Evolutionary conservation across 2,113 vertebrate genomes (phyloP).

Genomic region (Steatornis caripensis): DNA sequence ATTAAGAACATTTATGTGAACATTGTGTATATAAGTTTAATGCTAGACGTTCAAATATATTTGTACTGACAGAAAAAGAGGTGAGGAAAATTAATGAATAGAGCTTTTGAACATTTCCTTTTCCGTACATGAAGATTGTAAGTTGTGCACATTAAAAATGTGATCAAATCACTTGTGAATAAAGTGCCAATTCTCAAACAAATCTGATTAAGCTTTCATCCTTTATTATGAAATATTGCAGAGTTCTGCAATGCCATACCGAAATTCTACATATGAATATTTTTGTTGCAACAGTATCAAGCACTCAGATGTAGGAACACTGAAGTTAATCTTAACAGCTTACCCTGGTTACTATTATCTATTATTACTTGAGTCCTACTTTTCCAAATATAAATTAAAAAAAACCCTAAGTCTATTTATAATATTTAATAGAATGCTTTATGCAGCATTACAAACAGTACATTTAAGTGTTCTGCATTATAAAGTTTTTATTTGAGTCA

Average conservation of each 20-base stretch:
- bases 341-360: neutral
- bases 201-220: neutral
- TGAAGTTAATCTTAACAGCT: neutral
- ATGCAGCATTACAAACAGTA: neutral
- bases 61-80: accelerated
- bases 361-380: neutral
- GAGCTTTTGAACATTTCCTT: neutral
- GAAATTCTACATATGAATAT: neutral
- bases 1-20: neutral
- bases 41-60: neutral
- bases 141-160: neutral
- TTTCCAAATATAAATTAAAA: neutral
- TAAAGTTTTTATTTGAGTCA: neutral
- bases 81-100: neutral
- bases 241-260: neutral
- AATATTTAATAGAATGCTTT: neutral
- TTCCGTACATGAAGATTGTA: neutral
- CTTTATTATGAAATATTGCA: neutral
- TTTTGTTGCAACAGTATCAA: neutral
- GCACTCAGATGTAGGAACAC: neutral
- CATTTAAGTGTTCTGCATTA: neutral
- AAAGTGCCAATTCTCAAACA: neutral
- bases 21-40: accelerated
- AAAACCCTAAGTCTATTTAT: neutral
- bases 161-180: neutral